These are phyloP conservation scores for Sylvicapra grimmia DNA, from an alignment of 2,113 vertebrate species.

Conservation along the genomic window DNA sequence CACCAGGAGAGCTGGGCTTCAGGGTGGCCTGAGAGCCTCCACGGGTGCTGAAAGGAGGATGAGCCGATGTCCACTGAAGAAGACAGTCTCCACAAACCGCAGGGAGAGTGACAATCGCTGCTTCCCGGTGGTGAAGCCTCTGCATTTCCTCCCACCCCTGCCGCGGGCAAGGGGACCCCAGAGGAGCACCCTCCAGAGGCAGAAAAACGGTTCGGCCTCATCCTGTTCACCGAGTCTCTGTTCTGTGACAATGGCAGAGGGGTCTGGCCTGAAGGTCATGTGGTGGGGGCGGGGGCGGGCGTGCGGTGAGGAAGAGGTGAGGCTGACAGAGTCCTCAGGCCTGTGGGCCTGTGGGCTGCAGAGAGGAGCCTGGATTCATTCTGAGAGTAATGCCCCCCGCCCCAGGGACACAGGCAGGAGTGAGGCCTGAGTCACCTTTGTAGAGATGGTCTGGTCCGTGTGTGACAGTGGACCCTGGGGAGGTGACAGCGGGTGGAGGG, in stretches of 20 bases:
- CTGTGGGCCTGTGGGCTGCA: not conserved
- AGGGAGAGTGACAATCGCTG: not conserved
- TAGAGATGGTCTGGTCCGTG: not conserved
- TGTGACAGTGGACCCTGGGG: not conserved
- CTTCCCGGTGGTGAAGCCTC: not conserved
- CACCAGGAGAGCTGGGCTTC: not conserved
- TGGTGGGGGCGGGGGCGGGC: not conserved
- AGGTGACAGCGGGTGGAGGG: too few relatives aligned
- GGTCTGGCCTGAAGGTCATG: not conserved
- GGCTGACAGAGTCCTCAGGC: not conserved
- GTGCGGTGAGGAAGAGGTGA: not conserved
- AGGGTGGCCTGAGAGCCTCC: not conserved
- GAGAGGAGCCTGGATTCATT: not conserved
- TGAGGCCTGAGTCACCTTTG: not conserved
- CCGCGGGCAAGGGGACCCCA: rapidly evolving
- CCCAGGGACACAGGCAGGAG: not conserved
- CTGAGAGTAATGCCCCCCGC: not conserved
- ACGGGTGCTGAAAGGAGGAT: not conserved
- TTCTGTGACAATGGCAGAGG: not conserved
- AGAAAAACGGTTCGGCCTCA: not conserved
- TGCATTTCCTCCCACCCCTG: not conserved
- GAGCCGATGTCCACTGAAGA: not conserved
- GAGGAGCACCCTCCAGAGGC: not conserved
- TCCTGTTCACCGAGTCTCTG: not conserved
- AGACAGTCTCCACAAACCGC: not conserved